Evolutionary conservation across 2,888 invertebrate genomes (phyloP).

Genomic region (Cryptophagus acutangulus): DNA sequence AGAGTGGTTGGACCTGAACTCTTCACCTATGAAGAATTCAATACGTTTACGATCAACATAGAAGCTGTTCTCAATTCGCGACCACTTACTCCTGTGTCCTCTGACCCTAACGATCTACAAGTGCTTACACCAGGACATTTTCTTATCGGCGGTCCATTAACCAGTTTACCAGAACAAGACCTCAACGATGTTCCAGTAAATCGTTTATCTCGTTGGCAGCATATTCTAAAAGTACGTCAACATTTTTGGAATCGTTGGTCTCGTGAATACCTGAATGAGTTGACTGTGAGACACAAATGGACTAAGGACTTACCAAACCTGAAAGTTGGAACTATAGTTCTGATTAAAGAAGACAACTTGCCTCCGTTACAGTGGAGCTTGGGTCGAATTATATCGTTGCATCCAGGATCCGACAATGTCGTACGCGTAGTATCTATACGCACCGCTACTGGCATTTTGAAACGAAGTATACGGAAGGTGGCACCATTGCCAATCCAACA

Average conservation of each 20-base stretch:
- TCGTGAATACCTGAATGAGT: not conserved
- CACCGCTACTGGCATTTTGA: not conserved
- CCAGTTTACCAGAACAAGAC: not conserved
- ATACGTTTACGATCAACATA: not conserved
- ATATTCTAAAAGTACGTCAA: not conserved
- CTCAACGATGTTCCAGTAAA: not conserved
- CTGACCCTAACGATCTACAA: not conserved
- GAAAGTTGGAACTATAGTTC: not conserved
- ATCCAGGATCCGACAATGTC: not conserved
- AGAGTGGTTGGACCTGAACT: not conserved
- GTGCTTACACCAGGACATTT: slow-evolving; percentile 1
- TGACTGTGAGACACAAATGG: not conserved
- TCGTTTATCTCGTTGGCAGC: not conserved
- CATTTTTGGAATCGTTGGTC: not conserved
- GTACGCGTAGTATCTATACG: not conserved
- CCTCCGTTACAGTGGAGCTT: not conserved
- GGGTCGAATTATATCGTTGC: not conserved
- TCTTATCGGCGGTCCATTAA: not conserved
- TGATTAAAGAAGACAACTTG: not conserved
- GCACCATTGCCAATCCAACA: not conserved
- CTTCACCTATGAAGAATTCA: not conserved
- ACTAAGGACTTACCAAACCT: not conserved
- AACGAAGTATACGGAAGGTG: not conserved
- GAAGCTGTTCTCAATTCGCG: not conserved
- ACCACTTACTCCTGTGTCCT: not conserved